These are phyloP conservation scores for Ridgeia piscesae DNA, from an alignment of 1,140 invertebrate genomes.

Conservation along the genomic window DNA sequence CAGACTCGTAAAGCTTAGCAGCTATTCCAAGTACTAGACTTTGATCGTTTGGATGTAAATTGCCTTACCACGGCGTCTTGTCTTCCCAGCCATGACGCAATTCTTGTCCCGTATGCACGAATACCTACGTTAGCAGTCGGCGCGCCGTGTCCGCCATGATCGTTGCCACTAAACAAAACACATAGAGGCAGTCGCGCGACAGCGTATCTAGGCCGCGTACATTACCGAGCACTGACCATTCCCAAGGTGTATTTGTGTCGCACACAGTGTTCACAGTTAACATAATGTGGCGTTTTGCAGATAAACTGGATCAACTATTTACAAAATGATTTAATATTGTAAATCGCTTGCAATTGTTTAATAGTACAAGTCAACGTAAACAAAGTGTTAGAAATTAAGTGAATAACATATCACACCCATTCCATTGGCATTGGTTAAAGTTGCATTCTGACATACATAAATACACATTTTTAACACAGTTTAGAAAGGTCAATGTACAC, in stretches of 20 bases:
- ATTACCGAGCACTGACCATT: neutral
- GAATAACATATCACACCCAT: too few relatives aligned
- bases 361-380: too few relatives aligned
- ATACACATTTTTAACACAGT: too few relatives aligned
- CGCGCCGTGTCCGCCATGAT: conserved; percentile 12
- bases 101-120: neutral
- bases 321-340: too few relatives aligned
- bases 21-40: neutral
- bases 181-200: neutral
- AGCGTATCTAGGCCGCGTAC: neutral
- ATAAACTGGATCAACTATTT: too few relatives aligned
- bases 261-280: neutral
- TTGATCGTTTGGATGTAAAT: neutral
- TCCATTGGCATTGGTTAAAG: too few relatives aligned
- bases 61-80: neutral
- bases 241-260: neutral
- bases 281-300: neutral
- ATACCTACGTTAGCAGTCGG: neutral
- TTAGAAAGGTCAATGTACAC: too few relatives aligned
- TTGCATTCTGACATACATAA: too few relatives aligned
- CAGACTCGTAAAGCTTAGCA: neutral
- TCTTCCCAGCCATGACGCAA: conserved; percentile 13
- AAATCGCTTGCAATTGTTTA: too few relatives aligned
- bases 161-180: conserved; percentile 15
- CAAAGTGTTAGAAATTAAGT: too few relatives aligned